These are phyloP conservation scores for Diglossa cyanea DNA, from an alignment of 2,797 vertebrate species.

Conservation along the genomic window DNA sequence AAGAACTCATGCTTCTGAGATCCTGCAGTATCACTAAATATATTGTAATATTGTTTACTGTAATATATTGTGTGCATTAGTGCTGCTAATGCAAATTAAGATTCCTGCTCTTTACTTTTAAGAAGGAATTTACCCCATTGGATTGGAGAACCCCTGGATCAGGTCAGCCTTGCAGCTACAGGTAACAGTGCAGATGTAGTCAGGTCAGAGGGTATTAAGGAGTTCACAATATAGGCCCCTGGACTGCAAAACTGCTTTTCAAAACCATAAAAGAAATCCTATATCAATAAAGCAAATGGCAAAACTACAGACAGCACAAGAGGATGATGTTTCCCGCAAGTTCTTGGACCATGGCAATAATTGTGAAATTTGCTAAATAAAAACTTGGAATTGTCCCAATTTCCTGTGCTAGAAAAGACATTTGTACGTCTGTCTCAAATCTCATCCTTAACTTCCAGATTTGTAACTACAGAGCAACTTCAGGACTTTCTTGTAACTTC, in stretches of 20 bases:
- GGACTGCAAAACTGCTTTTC: neutral
- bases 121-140: neutral
- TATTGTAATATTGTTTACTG: neutral
- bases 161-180: neutral
- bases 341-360: neutral
- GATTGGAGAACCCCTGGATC: neutral
- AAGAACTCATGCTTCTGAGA: neutral
- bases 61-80: neutral
- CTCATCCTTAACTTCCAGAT: neutral
- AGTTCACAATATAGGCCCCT: neutral
- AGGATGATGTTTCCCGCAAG: neutral
- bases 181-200: neutral
- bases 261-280: neutral
- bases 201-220: neutral
- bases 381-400: neutral
- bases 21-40: neutral
- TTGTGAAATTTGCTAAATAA: neutral
- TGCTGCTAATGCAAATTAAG: neutral
- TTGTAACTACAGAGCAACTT: neutral
- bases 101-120: neutral
- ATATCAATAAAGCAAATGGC: neutral
- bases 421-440: neutral
- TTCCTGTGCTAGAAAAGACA: neutral
- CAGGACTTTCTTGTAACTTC: neutral
- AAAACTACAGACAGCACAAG: neutral